These are phyloP conservation scores for Apis cerana DNA, from an alignment of 1,140 invertebrate species.

Conservation along the genomic window DNA sequence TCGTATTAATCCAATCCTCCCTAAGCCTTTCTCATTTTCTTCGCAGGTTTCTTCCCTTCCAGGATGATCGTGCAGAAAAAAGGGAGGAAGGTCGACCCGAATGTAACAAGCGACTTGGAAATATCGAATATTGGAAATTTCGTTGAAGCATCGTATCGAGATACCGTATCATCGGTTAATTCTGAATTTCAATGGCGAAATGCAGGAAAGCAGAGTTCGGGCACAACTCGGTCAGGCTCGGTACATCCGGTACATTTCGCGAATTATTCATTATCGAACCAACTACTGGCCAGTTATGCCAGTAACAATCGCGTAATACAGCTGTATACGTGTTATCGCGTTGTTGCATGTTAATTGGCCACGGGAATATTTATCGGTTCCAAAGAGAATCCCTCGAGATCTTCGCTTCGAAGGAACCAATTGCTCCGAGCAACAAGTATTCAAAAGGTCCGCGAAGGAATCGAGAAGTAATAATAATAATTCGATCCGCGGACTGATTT, in stretches of 20 bases:
- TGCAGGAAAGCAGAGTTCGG: too few relatives aligned
- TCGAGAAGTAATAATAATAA: neutral
- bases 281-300: constrained; percentile 19
- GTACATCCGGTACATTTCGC: neutral
- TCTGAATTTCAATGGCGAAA: too few relatives aligned
- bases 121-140: too few relatives aligned
- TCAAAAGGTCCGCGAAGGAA: neutral
- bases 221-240: neutral
- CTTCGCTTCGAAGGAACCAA: too few relatives aligned
- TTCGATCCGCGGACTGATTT: constrained; percentile 14
- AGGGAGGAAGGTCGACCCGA: too few relatives aligned
- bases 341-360: constrained; percentile 9
- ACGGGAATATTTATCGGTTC: constrained; percentile 27
- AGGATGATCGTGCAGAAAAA: too few relatives aligned
- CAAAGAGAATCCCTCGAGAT: neutral
- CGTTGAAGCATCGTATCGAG: too few relatives aligned
- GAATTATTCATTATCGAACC: constrained; percentile 44
- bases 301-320: constrained; percentile 16
- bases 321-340: neutral
- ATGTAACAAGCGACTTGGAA: too few relatives aligned
- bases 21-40: too few relatives aligned
- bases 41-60: too few relatives aligned
- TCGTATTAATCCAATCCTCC: constrained; percentile 71
- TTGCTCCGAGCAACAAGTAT: neutral
- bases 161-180: too few relatives aligned